Conservation (phyloP, 2,113 vertebrate genomes). For the Cryptomyrus ogoouensis region DNA sequence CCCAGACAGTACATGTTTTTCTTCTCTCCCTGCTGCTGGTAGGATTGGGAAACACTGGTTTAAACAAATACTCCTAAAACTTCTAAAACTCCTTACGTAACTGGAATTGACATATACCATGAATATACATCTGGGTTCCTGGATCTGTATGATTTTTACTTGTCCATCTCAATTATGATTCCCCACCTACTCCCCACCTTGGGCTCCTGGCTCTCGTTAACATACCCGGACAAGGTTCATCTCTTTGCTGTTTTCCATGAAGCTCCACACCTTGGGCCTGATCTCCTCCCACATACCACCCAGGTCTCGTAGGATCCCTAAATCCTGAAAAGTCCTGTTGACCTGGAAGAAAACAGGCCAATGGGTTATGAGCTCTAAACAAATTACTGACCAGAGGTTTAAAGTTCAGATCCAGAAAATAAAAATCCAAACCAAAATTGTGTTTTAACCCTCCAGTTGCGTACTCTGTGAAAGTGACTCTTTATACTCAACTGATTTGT, state of each 20-base stretch:
- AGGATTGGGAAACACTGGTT: neutral
- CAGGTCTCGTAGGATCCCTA: constrained; percentile 83
- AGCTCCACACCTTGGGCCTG: constrained; percentile 81
- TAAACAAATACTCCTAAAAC: neutral
- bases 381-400: neutral
- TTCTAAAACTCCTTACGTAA: neutral
- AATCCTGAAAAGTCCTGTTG: constrained; percentile 93
- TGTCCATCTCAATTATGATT: neutral
- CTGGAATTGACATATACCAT: neutral
- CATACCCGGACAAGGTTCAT: constrained; percentile 85
- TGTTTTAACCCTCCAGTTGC: neutral
- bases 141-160: neutral
- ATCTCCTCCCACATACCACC: constrained; percentile 92
- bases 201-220: neutral
- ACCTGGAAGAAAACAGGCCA: constrained; percentile 60
- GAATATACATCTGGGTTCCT: neutral
- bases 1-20: neutral
- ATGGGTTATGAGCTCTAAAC: neutral
- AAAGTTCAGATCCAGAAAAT: neutral
- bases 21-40: neutral
- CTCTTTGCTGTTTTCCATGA: constrained; percentile 85
- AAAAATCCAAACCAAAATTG: neutral
- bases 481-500: neutral
- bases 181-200: neutral
- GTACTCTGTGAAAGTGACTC: neutral